A percentile compares a stretch with the other conserved stretches of the same genome.
phyloP scores from a whole-genome alignment of 2,113 vertebrate genomes.

The Myanophis thanlyinensis region DNA sequence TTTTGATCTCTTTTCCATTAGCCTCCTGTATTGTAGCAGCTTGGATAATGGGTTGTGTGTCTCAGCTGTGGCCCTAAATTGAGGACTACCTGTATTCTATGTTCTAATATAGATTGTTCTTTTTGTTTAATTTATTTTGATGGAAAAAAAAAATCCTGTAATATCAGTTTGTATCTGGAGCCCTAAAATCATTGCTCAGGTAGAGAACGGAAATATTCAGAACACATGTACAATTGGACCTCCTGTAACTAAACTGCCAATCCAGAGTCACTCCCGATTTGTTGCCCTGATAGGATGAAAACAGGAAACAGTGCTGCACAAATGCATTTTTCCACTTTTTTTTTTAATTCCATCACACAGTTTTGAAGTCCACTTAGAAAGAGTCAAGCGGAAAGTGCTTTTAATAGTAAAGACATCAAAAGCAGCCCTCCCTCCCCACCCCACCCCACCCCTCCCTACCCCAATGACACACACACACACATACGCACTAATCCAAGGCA shows the following conservation, averaged over 20 bases:
- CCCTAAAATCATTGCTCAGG: neutral
- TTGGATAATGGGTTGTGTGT: no score
- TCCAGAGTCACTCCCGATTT: neutral
- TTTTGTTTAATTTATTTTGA: neutral
- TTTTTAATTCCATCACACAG: neutral
- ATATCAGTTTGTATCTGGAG: neutral
- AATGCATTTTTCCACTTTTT: neutral
- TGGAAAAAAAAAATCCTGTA: no score
- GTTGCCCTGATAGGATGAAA: neutral
- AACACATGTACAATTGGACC: neutral
- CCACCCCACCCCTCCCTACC: neutral
- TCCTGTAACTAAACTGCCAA: neutral
- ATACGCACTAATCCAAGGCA: slow-evolving; percentile 52
- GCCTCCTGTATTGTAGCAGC: no score
- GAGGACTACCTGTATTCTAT: no score
- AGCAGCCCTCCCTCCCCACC: neutral
- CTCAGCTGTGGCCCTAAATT: neutral
- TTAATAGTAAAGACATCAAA: slow-evolving; percentile 56
- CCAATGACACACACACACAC: neutral
- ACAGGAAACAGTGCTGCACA: neutral
- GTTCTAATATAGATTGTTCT: neutral
- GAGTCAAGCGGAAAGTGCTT: slow-evolving; percentile 57
- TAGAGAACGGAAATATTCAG: neutral
- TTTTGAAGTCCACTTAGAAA: slow-evolving; percentile 13
- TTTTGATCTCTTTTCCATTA: no score